Base-by-base conservation (phyloP, 2,888 invertebrate species). In the Athalia cordata region DNA sequence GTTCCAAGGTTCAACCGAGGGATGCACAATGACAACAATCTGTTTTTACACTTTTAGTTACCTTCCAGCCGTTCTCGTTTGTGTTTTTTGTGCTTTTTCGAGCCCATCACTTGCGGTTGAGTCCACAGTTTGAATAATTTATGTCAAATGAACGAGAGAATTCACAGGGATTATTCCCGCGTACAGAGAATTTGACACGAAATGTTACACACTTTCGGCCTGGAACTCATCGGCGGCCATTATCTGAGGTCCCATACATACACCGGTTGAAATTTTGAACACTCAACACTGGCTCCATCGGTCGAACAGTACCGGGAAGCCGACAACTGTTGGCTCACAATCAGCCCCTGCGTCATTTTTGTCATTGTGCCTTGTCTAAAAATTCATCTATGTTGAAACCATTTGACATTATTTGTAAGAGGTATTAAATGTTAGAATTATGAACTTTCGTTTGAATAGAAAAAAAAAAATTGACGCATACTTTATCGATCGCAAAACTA, bases 61-160 rank as follows among this genome's bases (percentile, higher is more conserved):
- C 89, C 90, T 89, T 89, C 88, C 80, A 87, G 86, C 70, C 86
- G 84, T 82, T 89, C 89, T 66, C 89, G 87, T 85, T 89, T 90
- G 83, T 90, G 89, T 82, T 89, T 90, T 86, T 89, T 90, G 81
- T 89, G 89, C 82, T 89, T 90, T 86, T 89, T 90, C 80, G 89
- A 85, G 82, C 87, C 87, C 89, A 89, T 89, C 81, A 81, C 84
- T 84, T 83, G 84, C 83, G 82, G 82, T 80, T 84, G 82, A 49
- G 83, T 81, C 83, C 82, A 85, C 86, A 84, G 85, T 79, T 82
- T 84, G 82, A 77, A 65, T 79, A 74, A 55, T 70, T 78, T 55
- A 80, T 77, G 29, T 29, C 29, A 29, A 29, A 29, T 2, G 29
- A 29, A 29, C 29, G 29, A 29, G 29, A 29, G 29, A 29, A 29